phyloP scores from a whole-genome alignment of 2,888 invertebrate genomes.

The Xylocampa areola region DNA sequence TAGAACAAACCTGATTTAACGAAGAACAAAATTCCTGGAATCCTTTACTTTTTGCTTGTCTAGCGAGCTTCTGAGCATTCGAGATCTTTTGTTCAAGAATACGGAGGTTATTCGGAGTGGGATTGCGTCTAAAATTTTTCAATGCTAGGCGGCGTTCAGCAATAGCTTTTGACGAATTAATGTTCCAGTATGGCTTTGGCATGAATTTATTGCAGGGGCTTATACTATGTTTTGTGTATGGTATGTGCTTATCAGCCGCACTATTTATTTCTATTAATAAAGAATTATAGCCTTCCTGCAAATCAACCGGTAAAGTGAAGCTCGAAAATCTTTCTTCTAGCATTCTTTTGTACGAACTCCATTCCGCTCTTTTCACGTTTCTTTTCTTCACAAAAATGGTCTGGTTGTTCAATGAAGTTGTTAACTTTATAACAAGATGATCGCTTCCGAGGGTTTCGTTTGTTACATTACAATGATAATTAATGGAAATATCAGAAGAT shows the following conservation, averaged over 20 bases:
- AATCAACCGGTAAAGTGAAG: too few relatives aligned
- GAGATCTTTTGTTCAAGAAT: constrained; percentile 18
- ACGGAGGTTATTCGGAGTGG: constrained; percentile 43
- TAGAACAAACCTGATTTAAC: background rate
- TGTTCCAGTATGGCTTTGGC: constrained; percentile 48
- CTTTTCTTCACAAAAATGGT: too few relatives aligned
- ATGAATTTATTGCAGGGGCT: constrained; percentile 32
- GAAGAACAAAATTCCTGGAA: background rate
- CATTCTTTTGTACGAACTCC: too few relatives aligned
- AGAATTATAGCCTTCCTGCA: constrained; percentile 13
- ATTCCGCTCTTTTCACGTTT: too few relatives aligned
- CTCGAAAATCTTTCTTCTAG: too few relatives aligned
- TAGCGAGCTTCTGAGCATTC: constrained; percentile 14
- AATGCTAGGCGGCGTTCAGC: constrained; percentile 50
- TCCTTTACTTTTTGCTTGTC: background rate
- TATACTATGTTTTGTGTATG: constrained; percentile 13
- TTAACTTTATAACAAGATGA: too few relatives aligned
- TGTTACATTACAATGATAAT: background rate
- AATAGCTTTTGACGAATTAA: constrained; percentile 33
- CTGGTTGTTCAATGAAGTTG: too few relatives aligned
- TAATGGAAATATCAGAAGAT: background rate
- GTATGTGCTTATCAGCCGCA: constrained; percentile 35
- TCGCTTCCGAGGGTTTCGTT: constrained; percentile 15
- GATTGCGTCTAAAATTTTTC: constrained; percentile 38
- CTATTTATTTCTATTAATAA: constrained; percentile 18